Evolutionary conservation across 2,113 vertebrate species (phyloP), one percentile per base, ranked within the genome.

Genomic region (Corvus hawaiiensis): DNA sequence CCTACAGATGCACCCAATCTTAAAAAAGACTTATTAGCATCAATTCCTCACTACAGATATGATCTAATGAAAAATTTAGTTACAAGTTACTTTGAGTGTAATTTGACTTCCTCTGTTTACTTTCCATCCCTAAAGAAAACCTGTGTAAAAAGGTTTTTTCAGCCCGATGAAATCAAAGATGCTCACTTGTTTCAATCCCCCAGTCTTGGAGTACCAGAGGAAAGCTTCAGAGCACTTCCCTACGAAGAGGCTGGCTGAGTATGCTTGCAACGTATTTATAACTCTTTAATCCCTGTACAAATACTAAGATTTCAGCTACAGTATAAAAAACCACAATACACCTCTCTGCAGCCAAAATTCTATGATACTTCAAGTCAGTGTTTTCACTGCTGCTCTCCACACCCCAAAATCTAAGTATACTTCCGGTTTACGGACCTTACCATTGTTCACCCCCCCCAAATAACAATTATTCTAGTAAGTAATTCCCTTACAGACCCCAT

Each of bases 361-460:
- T 22, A 6, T 1, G 1, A 21, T 16, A 35, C 9, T 28, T 24
- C 22, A 66, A 39, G 4, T 2, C 7, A 51, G 15, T 32, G n/a
- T 67, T 69, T 64, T 41, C 22, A 56, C 0, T 43, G 20, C 20
- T 51, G 19, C 12, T 44, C 5, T 19, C 16, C 21, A 9, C 3
- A 10, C 1, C 23, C 37, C 44, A 72, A 37, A 71, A 71, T 7
- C 27, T 2, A 9, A 27, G 18, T 5, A 23, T 13, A 39, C 7
- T 8, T 48, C 30, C 71, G 16, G 10, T 55, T 73, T 83, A 28
- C 63, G n/a, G 27, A 56, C n/a, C 33, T 27, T 4, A 39, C 3
- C 4, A 1, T 7, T 39, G 13, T 7, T 56, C 19, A 43, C 5
- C 3, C 4, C 4, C 9, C 4, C 5, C 22, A 13, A 18, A 16